Evolutionary conservation across 2,113 vertebrate species (phyloP), one percentile per base, ranked within the genome.

Genomic region (Podarcis muralis): DNA sequence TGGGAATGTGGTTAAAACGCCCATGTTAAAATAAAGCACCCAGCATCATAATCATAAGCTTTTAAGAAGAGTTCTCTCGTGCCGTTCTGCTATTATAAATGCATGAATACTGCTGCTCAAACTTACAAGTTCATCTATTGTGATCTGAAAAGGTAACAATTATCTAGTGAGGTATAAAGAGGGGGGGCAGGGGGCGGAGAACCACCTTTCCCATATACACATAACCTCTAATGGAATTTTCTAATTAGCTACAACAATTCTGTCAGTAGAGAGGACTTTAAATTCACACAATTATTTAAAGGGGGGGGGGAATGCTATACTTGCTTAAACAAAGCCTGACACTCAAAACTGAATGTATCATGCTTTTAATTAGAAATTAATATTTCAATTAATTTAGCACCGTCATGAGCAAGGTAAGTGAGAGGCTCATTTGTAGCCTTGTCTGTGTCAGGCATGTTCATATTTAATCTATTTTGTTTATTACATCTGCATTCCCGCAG

Each of bases 301-400:
- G 4, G 6, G 40, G 40, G 40, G 40, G 3, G 6, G 15, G 9
- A 32, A 96, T 97, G 25, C 6, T 27, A 69, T 15, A 43, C 37
- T 69, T 43, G 0, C 20, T 37, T 59, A 48, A 81, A 78, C 27
- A n/a, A 81, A 81, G 8, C 8, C 13, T 18, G 48, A 86, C 2
- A 66, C 9, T 78, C 20, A 86, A 30, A 62, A 79, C 9, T 30
- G 75, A 32, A 65, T 68, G 27, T 1, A 68, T 2, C 69, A 23
- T 7, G 20, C 20, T 68, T 68, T 75, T 78, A 43, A 23, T 15
- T 30, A 30, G 59, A 65, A 76, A 12, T 57, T 7, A 77, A 35
- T 15, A 23, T 27, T 37, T 72, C 16, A 59, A 81, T 35, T 53
- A 69, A 8, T 80, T 69, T 32, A 57, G 68, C 48, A 71, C 3